Evolutionary conservation across 1,140 invertebrate species (phyloP).

Genomic region (Dermatophagoides farinae): DNA sequence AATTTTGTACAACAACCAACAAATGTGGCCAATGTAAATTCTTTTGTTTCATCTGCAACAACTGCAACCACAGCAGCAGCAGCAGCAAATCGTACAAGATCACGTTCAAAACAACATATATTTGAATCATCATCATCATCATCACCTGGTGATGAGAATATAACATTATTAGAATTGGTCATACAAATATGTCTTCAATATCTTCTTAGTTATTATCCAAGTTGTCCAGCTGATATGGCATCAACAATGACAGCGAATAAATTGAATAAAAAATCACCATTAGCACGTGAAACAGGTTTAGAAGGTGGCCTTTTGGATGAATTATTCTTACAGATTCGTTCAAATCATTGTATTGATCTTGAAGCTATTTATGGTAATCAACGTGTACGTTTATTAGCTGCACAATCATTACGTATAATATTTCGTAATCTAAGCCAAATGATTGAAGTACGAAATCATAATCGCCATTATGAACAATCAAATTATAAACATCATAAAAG

Average conservation of each 20-base stretch:
- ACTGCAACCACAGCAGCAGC: background rate
- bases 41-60: background rate
- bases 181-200: slow-evolving; percentile 58
- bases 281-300: background rate
- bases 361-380: slow-evolving; percentile 54
- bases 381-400: slow-evolving; percentile 45
- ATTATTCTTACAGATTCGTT: background rate
- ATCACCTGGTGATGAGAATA: slow-evolving; percentile 34
- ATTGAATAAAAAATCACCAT: background rate
- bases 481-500: background rate
- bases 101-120: too few relatives aligned
- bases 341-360: slow-evolving; percentile 32
- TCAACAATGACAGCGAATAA: background rate
- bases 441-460: background rate
- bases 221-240: slow-evolving; percentile 32
- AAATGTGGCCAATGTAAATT: background rate
- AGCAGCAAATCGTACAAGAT: background rate
- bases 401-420: slow-evolving; percentile 16
- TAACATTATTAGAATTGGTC: slow-evolving; percentile 62
- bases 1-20: background rate
- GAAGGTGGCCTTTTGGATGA: background rate
- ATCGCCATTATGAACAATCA: background rate
- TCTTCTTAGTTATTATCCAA: slow-evolving; percentile 57
- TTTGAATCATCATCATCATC: too few relatives aligned
- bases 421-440: slow-evolving; percentile 10